Base-by-base conservation (phyloP, 2,797 vertebrate genomes). In the Etheostoma perlongum region DNA sequence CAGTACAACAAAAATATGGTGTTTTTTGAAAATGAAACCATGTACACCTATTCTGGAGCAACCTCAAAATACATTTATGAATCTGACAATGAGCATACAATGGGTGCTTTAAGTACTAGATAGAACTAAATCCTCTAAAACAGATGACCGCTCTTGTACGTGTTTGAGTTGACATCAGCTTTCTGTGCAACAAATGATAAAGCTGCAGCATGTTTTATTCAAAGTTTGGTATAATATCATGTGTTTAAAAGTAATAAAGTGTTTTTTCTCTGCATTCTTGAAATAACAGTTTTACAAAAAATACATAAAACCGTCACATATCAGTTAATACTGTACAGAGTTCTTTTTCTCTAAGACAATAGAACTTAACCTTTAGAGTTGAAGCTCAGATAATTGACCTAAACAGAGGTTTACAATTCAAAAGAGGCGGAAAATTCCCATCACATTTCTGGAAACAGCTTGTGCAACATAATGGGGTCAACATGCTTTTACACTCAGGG, bases 401-500 rank as follows among this genome's bases (percentile, higher is more conserved):
- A 76, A 86, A 89, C 70, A 70, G 19, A 58, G 36, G 65, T 79
- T 72, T 79, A 44, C 44, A 16, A 70, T 82, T 25, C 46, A 47
- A 83, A 76, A 77, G 36, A 14, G 71, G 44, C 36, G 15, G 52
- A 65, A 84, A 85, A 83, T 88, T 72, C 83, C 73, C 77, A 78
- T 83, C 62, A 79, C 11, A 68, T 67, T 72, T 78, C 54, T 76
- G 72, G 58, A 80, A 89, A 74, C 70, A 71, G 72, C 79, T 83
- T 83, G 81, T 60, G 69, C 66, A 84, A 59, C 73, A 81, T 90
- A 80, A 81, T 79, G 61, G 57, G 78, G 67, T 85, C 57, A 53
- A 59, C 48, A 65, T 58, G 60, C 61, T 77, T 13, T 10, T 6
- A 53, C 58, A 73, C 58, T 79, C 48, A 1, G 14, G 47, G 55